Evolutionary conservation across 2,113 vertebrate species (phyloP), one percentile per base, ranked within the genome.

Genomic region (Equus przewalskii): DNA sequence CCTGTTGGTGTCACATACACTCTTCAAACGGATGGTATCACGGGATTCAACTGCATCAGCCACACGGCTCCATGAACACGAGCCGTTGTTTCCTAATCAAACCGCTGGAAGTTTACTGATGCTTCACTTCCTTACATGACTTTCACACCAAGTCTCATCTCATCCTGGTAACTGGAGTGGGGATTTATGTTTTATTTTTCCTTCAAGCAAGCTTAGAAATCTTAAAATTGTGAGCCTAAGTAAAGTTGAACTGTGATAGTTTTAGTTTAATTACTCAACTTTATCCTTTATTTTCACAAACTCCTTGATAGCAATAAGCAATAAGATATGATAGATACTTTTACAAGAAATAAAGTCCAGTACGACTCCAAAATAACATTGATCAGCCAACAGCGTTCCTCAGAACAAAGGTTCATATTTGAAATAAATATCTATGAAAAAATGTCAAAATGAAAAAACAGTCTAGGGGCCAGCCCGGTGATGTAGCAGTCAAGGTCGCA

Each of bases 21-120:
- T 94, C 96, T 96, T 91, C 90, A 88, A 94, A 64, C 41, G 41
- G 93, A 85, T 41, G 0, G 16, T 18, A 56, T 5, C 5, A 22
- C 7, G 26, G 36, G 89, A 73, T 54, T 91, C 28, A 4, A 11
- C 91, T 72, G 33, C 15, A 96, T 93, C 70, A 97, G 60, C 7
- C 6, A 51, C 1, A 44, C 16, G 91, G 30, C 11, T 46, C 41
- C 49, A 64, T 94, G 73, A 96, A 75, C 4, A 30, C 89, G 1
- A 15, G 13, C 58, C 83, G 67, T 0, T 1, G 91, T 44, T 81
- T 75, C 41, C 54, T 78, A 82, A 94, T 18, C 67, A 97, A 90
- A 89, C 14, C 96, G 30, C 54, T 96, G 13, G 65, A 92, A 60
- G 96, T 96, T 41, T 93, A 96, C 62, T 95, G 1, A 16, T 97